These are phyloP conservation scores for Albula glossodonta DNA, from an alignment of 2,113 vertebrate species.

Conservation along the genomic window DNA sequence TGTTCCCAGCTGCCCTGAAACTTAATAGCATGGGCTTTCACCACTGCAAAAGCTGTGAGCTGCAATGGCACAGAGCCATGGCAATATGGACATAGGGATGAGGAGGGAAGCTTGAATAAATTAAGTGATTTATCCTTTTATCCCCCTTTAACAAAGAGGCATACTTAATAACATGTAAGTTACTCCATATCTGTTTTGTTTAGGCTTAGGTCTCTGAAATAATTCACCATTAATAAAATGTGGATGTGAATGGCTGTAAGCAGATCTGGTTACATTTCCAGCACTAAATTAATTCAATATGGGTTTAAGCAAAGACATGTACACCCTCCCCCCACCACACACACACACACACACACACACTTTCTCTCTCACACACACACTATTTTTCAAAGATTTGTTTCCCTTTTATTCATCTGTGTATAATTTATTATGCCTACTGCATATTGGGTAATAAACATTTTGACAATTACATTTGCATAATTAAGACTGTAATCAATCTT, in stretches of 20 bases:
- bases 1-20: background rate
- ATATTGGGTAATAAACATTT: too few species aligned
- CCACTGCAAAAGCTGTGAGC: background rate
- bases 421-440: too few species aligned
- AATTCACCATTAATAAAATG: background rate
- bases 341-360: too few species aligned
- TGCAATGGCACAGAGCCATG: background rate
- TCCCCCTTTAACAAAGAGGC: background rate
- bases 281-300: too few species aligned
- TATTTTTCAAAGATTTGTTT: too few species aligned
- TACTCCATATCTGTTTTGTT: background rate
- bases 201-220: background rate
- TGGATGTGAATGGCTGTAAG: background rate
- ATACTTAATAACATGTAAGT: background rate
- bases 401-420: too few species aligned
- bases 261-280: background rate
- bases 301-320: too few species aligned
- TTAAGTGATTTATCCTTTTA: too few species aligned
- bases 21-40: background rate
- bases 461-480: too few species aligned
- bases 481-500: too few species aligned
- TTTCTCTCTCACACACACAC: too few species aligned
- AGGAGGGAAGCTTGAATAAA: background rate
- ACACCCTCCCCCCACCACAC: too few species aligned
- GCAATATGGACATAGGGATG: background rate